A percentile compares a stretch with the other conserved stretches of the same genome.
Evolutionary conservation across 2,113 vertebrate genomes (phyloP).

Genomic region (Platichthys stellatus): DNA sequence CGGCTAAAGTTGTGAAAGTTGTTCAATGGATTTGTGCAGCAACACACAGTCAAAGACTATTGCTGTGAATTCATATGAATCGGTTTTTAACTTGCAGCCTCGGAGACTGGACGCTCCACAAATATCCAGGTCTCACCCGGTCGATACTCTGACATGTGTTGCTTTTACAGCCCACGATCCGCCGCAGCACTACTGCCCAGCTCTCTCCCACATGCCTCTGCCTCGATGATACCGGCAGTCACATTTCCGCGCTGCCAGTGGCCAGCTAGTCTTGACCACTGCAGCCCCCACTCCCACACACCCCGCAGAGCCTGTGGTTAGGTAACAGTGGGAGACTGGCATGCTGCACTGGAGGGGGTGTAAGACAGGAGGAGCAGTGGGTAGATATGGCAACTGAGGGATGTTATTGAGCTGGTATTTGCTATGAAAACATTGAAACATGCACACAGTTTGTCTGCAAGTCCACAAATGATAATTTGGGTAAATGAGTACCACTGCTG

Average conservation of each 20-base stretch:
- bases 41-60: conserved; percentile 9
- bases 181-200: conserved; percentile 57
- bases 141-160: conserved; percentile 63
- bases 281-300: conserved; percentile 72
- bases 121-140: conserved; percentile 48
- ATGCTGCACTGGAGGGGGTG: conserved; percentile 62
- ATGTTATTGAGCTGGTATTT: conserved; percentile 35
- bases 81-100: conserved; percentile 38
- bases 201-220: conserved; percentile 75
- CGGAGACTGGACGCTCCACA: conserved; percentile 27
- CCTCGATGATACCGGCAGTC: conserved; percentile 60
- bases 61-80: conserved; percentile 29
- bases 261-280: conserved; percentile 77
- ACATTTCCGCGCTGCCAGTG: conserved; percentile 55
- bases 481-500: background rate
- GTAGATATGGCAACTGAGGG: conserved; percentile 59
- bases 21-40: background rate
- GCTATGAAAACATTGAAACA: conserved; percentile 24
- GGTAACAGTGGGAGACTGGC: conserved; percentile 75
- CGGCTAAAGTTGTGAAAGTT: background rate
- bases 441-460: background rate
- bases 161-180: conserved; percentile 66
- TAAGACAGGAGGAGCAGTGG: conserved; percentile 72
- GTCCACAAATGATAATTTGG: background rate
- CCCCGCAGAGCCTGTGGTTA: conserved; percentile 68